A percentile compares a stretch with the other conserved stretches of the same genome.
Conservation (phyloP, 2,888 invertebrate genomes). For the Margaritifera margaritifera region DNA sequence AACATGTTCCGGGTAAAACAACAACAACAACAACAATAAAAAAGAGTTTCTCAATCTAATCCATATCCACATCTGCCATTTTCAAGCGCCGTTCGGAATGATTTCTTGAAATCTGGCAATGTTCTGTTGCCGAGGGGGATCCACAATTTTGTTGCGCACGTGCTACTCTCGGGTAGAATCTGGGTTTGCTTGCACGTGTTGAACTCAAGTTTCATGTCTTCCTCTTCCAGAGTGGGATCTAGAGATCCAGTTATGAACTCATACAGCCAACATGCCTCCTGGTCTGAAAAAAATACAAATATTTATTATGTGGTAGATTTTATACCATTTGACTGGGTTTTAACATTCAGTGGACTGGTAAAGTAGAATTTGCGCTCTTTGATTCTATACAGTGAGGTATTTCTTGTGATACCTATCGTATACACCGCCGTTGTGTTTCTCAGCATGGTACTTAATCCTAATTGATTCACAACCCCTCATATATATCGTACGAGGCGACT, state of each 20-base stretch:
- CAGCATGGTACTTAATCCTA: background rate
- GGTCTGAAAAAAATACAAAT: constrained; percentile 22
- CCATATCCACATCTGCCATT: constrained; percentile 24
- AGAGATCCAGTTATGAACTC: constrained; percentile 33
- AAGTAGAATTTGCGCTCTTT: no score
- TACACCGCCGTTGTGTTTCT: background rate
- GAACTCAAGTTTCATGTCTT: constrained; percentile 24
- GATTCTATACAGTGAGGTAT: no score
- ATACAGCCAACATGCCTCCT: constrained; percentile 26
- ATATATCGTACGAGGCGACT: no score
- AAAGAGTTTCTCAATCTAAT: background rate
- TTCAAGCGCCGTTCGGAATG: constrained; percentile 22
- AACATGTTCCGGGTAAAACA: no score
- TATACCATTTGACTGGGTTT: no score
- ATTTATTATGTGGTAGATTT: background rate
- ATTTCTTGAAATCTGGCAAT: constrained; percentile 25
- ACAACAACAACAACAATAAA: no score
- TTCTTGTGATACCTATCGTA: no score
- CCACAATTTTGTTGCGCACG: constrained; percentile 21
- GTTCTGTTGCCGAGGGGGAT: constrained; percentile 33
- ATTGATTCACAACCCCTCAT: no score
- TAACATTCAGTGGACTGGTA: no score
- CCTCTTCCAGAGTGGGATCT: constrained; percentile 33
- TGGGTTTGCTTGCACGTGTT: constrained; percentile 18
- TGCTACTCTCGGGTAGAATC: constrained; percentile 25